Conservation (phyloP, 2,888 invertebrate genomes). For the Fragum whitleyi region DNA sequence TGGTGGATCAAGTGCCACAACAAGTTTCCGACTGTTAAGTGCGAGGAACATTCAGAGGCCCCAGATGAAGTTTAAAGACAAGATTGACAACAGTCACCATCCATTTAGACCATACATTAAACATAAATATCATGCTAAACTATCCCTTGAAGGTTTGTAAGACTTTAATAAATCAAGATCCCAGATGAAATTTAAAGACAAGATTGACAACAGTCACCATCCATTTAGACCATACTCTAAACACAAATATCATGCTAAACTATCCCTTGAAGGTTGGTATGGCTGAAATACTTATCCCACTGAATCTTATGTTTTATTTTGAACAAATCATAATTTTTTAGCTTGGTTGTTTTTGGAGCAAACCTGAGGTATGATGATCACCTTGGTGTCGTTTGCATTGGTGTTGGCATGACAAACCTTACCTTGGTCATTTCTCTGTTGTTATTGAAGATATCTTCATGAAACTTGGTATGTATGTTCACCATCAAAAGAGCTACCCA, state of each 20-base stretch:
- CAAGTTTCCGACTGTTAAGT: slow-evolving; percentile 85
- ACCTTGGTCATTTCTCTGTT: too few species aligned
- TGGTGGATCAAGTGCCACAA: slow-evolving; percentile 87
- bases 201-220: slow-evolving; percentile 92
- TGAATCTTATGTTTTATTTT: too few species aligned
- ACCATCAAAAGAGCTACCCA: too few species aligned
- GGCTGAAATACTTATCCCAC: background rate
- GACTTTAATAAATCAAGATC: slow-evolving; percentile 89
- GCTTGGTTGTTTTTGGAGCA: too few species aligned
- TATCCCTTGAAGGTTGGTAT: slow-evolving; percentile 87
- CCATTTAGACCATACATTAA: slow-evolving; percentile 94
- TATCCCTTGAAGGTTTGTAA: slow-evolving; percentile 87
- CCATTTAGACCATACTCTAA: slow-evolving; percentile 94
- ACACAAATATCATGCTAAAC: slow-evolving; percentile 94
- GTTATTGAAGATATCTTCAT: too few species aligned
- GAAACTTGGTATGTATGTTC: too few species aligned
- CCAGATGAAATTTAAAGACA: slow-evolving; percentile 93
- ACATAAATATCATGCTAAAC: slow-evolving; percentile 94
- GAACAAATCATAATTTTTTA: too few species aligned
- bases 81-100: slow-evolving; percentile 92
- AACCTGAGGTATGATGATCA: too few species aligned
- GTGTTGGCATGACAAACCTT: too few species aligned
- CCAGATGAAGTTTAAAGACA: slow-evolving; percentile 93
- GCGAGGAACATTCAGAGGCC: slow-evolving; percentile 88
- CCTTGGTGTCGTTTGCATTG: too few species aligned